phyloP scores from a whole-genome alignment of 1,140 invertebrate species.

The Brachionus sp. region DNA sequence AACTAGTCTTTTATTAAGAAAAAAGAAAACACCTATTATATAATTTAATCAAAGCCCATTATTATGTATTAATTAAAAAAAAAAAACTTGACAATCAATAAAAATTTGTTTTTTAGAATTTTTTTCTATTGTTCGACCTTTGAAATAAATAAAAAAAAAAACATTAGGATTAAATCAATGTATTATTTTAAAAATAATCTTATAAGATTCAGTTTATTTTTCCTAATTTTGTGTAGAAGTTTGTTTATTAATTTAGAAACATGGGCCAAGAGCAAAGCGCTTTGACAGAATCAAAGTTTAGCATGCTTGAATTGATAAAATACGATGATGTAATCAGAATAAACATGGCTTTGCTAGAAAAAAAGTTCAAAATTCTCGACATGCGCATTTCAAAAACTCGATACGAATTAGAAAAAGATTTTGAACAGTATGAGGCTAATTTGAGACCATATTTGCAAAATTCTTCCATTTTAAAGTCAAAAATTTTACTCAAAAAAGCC shows the following conservation, averaged over 20 bases:
- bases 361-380: neutral
- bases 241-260: neutral
- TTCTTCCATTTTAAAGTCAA: neutral
- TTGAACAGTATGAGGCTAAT: neutral
- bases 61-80: neutral
- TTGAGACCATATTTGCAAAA: neutral
- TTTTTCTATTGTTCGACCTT: neutral
- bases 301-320: neutral
- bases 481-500: neutral
- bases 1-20: neutral
- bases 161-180: neutral
- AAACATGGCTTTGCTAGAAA: neutral
- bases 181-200: neutral
- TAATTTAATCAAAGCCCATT: neutral
- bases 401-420: neutral
- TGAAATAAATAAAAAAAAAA: neutral
- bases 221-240: neutral
- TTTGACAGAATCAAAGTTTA: neutral
- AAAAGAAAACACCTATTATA: neutral
- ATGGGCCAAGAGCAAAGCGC: neutral
- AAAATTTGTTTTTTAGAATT: neutral
- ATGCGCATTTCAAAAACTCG: neutral
- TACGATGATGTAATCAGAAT: neutral
- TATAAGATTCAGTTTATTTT: neutral
- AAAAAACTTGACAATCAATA: neutral